These are phyloP conservation scores for Didymodactylos carnosus DNA, from an alignment of 2,888 invertebrate species.

Conservation along the genomic window DNA sequence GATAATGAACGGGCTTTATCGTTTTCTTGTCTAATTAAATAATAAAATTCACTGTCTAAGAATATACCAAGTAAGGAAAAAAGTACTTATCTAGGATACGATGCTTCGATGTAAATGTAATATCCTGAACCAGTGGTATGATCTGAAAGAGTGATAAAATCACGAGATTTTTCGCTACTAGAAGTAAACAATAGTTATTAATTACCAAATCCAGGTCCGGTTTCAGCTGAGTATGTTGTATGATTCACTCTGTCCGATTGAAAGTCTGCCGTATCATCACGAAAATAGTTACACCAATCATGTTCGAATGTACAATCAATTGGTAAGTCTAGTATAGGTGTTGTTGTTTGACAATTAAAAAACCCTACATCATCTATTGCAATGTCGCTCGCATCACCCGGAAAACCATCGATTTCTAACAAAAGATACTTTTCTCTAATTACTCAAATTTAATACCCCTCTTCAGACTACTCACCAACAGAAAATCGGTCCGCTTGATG, in stretches of 20 bases:
- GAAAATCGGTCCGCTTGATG: too few relatives aligned
- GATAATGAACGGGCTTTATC: slow-evolving; percentile 21
- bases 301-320: neutral
- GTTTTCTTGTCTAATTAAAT: too few relatives aligned
- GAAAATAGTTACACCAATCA: neutral
- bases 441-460: too few relatives aligned
- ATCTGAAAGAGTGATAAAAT: too few relatives aligned
- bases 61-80: too few relatives aligned
- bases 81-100: slow-evolving; percentile 19
- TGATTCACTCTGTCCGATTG: neutral
- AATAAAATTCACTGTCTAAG: too few relatives aligned
- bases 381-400: slow-evolving; percentile 16
- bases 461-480: too few relatives aligned
- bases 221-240: neutral
- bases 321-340: too few relatives aligned
- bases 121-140: slow-evolving; percentile 18
- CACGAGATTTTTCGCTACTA: too few relatives aligned
- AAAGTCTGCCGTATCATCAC: neutral
- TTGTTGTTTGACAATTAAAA: slow-evolving; percentile 2
- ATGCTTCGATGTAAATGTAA: slow-evolving; percentile 22
- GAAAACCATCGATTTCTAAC: too few relatives aligned
- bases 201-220: slow-evolving; percentile 4
- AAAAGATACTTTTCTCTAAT: too few relatives aligned
- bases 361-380: slow-evolving; percentile 17
- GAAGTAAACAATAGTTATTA: too few relatives aligned